phyloP scores from a whole-genome alignment of 2,888 invertebrate species.

The Drosophila nr. perissopoda region DNA sequence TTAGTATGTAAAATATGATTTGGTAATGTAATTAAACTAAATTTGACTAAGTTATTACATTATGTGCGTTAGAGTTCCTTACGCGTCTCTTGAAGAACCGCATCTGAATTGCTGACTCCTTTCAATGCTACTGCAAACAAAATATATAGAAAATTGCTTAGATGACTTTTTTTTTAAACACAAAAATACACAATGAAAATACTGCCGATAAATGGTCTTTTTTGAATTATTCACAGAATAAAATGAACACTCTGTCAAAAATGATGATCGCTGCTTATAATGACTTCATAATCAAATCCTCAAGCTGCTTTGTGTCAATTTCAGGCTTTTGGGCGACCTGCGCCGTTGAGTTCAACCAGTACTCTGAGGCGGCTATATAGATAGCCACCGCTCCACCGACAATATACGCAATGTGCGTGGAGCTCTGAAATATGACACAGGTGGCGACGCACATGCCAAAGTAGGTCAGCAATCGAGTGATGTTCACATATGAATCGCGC shows the following conservation, averaged over 20 bases:
- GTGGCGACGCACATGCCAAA: constrained; percentile 93
- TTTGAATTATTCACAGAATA: constrained; percentile 82
- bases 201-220: constrained; percentile 49
- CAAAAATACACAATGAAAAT: constrained; percentile 41
- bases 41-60: constrained; percentile 35
- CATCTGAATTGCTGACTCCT: constrained; percentile 23
- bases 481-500: constrained; percentile 87
- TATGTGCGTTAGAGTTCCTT: constrained; percentile 50
- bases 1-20: constrained; percentile 13
- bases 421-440: constrained; percentile 93
- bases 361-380: constrained; percentile 94
- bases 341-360: constrained; percentile 86
- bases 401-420: constrained; percentile 90
- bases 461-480: constrained; percentile 92
- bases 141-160: constrained; percentile 19
- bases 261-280: constrained; percentile 59
- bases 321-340: constrained; percentile 79
- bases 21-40: constrained; percentile 31
- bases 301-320: constrained; percentile 83
- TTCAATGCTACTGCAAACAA: constrained; percentile 49
- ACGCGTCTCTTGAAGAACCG: constrained; percentile 9
- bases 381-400: constrained; percentile 92
- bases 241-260: constrained; percentile 50
- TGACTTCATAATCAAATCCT: constrained; percentile 84
- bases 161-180: constrained; percentile 8